Base-by-base conservation (phyloP, 1,140 invertebrate genomes). In the Drosophila dunni region DNA sequence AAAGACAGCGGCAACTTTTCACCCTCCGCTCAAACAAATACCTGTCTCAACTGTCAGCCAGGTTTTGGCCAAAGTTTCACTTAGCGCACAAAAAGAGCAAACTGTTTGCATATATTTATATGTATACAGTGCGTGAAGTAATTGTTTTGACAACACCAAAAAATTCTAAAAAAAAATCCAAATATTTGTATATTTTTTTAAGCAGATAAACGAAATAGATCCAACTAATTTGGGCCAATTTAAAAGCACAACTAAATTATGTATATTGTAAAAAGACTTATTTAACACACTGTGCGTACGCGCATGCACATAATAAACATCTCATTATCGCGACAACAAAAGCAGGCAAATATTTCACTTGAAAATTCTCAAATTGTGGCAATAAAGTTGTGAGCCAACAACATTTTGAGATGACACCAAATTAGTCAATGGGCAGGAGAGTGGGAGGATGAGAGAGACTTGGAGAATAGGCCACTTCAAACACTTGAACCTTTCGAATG, bases 221-320 rank as follows among this genome's bases (percentile, higher is more conserved):
- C 24, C 6, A 29, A 29, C 24, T 29, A 29, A 29, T 29, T 29
- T 29, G 5, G 5, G 24, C 24, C 24, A 29, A 29, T 29, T 29
- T 29, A 6, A 5, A 29, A 29, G 24, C 24, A 29, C 24, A 29
- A 3, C 24, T 3, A 24, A 24, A 24, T 24, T 24, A 24, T 24
- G 1, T 24, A 2, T 24, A 5, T 29, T 29, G 24, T 29, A 29
- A 29, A 6, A 29, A 29, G 24, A 29, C 24, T 29, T 29, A 29
- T 29, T 29, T 29, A 29, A 29, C 24, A 29, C 24, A 29, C 24
- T 29, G 24, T 11, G 48, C 17, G 7, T 50, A 53, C 20, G 51
- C 33, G 42, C n/a, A 70, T 75, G 68, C 79, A 80, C 81, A 84
- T 84, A 84, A 84, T 85, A 85, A 84, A 81, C 78, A 84, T 84